A percentile compares a stretch with the other conserved stretches of the same genome.
Conservation (phyloP, 2,888 invertebrate species). For the Ecliptopera silaceata region DNA sequence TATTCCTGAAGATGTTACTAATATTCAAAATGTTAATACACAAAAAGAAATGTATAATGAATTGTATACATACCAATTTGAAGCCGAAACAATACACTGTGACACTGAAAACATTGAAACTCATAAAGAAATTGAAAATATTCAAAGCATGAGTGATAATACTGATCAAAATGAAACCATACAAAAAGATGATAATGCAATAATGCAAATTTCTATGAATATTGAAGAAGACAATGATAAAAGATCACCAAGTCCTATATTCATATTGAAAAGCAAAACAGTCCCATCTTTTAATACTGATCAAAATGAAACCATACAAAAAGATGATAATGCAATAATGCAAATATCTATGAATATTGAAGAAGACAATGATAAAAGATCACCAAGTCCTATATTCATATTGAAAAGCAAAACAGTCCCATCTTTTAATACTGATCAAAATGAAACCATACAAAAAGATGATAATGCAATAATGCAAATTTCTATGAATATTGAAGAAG, state of each 20-base stretch:
- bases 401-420: no score
- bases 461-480: neutral
- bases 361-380: no score
- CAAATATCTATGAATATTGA: constrained; percentile 18
- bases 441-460: neutral
- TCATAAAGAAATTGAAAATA: neutral
- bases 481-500: constrained; percentile 21
- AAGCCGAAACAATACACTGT: neutral
- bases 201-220: constrained; percentile 14
- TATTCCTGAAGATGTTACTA: neutral
- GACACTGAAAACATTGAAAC: neutral
- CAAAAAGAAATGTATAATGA: constrained; percentile 8
- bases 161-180: neutral
- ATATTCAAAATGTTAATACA: neutral
- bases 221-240: no score
- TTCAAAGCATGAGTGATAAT: neutral
- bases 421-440: neutral
- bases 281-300: no score
- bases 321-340: neutral
- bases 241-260: no score
- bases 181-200: neutral
- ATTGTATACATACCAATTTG: neutral
- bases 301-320: neutral
- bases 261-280: no score
- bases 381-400: no score